Percentiles rank a stretch among this genome's conserved stretches.
Evolutionary conservation across 2,113 vertebrate genomes (phyloP).

Genomic region (Alosa alosa): DNA sequence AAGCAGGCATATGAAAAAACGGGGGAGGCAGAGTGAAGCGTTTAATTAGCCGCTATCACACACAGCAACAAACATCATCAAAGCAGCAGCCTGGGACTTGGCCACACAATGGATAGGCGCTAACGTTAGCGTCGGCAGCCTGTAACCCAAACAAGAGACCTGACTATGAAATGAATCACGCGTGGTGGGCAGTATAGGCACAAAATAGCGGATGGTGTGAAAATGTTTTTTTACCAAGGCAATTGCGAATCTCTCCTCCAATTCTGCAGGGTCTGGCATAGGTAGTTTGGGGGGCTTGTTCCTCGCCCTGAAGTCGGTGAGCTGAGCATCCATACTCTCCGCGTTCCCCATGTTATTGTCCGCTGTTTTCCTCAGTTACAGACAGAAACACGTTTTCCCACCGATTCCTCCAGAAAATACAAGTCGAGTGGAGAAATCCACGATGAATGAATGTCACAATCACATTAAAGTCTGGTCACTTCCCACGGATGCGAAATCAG

Average conservation of each 20-base stretch:
- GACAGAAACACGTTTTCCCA: conserved; percentile 18
- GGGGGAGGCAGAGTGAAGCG: conserved; percentile 15
- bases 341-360: conserved; percentile 72
- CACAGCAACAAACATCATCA: conserved; percentile 38
- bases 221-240: conserved; percentile 76
- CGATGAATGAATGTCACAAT: neutral
- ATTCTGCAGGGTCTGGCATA: conserved; percentile 88
- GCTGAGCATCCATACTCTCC: conserved; percentile 90
- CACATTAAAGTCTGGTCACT: conserved; percentile 20
- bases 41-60: conserved; percentile 36
- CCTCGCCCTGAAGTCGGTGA: conserved; percentile 87
- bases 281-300: conserved; percentile 85
- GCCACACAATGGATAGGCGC: conserved; percentile 48
- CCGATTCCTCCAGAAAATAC: neutral
- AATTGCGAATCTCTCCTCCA: conserved; percentile 90
- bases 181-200: neutral
- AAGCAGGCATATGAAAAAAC: neutral
- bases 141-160: neutral
- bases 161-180: neutral
- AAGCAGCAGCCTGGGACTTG: conserved; percentile 36
- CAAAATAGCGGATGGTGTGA: neutral
- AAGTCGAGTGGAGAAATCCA: conserved; percentile 11
- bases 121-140: neutral
- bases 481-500: conserved; percentile 34
- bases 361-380: conserved; percentile 4